Evolutionary conservation across 35 echinoderm and acorn worm genomes (phyloP).

Genomic region (Ophiothrix spiculata): DNA sequence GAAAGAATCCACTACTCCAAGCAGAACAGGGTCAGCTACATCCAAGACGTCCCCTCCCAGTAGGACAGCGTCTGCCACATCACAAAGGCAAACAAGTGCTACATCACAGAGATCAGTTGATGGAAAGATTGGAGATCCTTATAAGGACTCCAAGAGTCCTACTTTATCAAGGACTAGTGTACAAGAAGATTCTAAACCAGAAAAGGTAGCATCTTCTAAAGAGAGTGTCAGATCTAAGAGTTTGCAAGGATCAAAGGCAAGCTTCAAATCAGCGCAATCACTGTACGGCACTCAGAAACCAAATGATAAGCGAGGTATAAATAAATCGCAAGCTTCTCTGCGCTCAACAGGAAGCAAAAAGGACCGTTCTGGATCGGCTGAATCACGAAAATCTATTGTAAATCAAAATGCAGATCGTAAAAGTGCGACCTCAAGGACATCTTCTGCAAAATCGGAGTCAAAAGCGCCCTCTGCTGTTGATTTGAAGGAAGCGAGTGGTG

Average conservation of each 20-base stretch:
- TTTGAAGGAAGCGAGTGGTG: neutral
- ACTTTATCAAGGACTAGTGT: constrained; percentile 11
- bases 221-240: neutral
- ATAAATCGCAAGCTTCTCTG: constrained; percentile 18
- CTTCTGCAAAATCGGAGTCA: neutral
- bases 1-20: neutral
- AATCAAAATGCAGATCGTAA: constrained; percentile 5
- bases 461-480: neutral
- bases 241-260: neutral
- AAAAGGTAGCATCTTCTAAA: constrained; percentile 6
- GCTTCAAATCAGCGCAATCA: constrained; percentile 29
- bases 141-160: neutral
- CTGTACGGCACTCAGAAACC: constrained; percentile 2
- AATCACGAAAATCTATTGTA: neutral
- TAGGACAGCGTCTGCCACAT: neutral
- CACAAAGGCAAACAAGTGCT: neutral
- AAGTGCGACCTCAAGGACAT: constrained; percentile 14
- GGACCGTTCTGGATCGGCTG: constrained; percentile 8
- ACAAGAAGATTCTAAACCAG: neutral
- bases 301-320: constrained; percentile 1
- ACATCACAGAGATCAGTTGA: constrained; percentile 23
- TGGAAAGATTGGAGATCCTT: neutral
- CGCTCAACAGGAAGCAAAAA: constrained; percentile 7
- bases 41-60: neutral
- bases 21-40: neutral